Conservation (phyloP, 2,888 invertebrate genomes). For the Netelia melanura region DNA sequence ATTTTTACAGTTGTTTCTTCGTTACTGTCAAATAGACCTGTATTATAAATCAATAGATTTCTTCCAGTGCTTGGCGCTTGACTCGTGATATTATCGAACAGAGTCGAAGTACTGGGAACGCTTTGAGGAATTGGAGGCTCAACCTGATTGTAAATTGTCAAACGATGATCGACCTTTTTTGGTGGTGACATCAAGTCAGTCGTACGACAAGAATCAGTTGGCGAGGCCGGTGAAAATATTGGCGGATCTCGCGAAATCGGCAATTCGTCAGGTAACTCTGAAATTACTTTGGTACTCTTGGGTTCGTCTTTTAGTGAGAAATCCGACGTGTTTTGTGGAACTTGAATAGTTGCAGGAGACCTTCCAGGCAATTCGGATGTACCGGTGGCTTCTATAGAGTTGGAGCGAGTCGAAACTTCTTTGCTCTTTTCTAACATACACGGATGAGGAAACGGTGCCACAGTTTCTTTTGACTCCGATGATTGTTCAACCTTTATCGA, state of each 20-base stretch:
- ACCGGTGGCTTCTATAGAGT: slow-evolving; percentile 5
- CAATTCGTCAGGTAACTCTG: not conserved
- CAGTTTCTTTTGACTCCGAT: not conserved
- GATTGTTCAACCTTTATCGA: not conserved
- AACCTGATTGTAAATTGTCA: slow-evolving; percentile 34
- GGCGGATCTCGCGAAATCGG: not conserved
- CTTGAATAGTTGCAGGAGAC: not conserved
- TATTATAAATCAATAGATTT: slow-evolving; percentile 19
- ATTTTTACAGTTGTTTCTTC: not conserved
- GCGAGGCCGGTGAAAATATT: not conserved
- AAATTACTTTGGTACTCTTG: slow-evolving; percentile 13
- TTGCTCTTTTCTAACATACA: not conserved
- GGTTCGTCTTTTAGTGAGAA: not conserved
- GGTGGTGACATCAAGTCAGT: not conserved
- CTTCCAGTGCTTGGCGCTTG: slow-evolving; percentile 3
- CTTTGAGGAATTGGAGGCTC: not conserved
- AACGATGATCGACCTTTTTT: not conserved
- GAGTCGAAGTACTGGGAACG: not conserved
- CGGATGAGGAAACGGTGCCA: not conserved
- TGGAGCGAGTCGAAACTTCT: not conserved
- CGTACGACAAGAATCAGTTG: not conserved
- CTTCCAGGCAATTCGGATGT: not conserved
- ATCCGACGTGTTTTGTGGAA: not conserved
- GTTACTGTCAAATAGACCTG: not conserved
- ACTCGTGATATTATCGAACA: not conserved